phyloP scores from a whole-genome alignment of 2,888 invertebrate species.

The Eledona agricola region DNA sequence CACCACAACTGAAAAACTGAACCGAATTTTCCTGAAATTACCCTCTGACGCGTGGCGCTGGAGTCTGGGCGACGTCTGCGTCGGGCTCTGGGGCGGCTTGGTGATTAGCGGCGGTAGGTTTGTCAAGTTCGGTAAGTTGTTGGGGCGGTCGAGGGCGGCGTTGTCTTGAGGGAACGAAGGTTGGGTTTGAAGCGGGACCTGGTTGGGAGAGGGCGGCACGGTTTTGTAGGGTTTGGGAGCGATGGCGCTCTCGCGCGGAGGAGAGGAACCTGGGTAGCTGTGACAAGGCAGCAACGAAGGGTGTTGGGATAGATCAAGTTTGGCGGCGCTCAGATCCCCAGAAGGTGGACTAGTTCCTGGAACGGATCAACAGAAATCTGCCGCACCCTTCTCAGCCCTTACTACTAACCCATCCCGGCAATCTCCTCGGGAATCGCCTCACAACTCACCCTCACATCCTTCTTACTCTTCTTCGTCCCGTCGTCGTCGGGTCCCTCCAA shows the following conservation, averaged over 20 bases:
- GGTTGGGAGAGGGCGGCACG: constrained; percentile 64
- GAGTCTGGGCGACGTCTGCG: constrained; percentile 67
- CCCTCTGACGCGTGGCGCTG: constrained; percentile 54
- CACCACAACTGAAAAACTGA: no score
- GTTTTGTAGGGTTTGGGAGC: constrained; percentile 56
- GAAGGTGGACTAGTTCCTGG: constrained; percentile 73
- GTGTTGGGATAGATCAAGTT: constrained; percentile 54
- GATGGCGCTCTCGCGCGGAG: constrained; percentile 54
- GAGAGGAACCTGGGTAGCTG: constrained; percentile 64
- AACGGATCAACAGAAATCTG: neutral
- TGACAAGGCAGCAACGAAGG: constrained; percentile 63
- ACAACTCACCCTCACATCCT: constrained; percentile 85
- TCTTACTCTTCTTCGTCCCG: constrained; percentile 70
- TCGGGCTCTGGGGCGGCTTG: constrained; percentile 74
- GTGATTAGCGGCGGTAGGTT: constrained; percentile 57
- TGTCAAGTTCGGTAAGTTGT: constrained; percentile 48
- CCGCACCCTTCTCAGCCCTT: neutral
- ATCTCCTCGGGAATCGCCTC: constrained; percentile 93
- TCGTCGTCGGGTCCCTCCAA: constrained; percentile 53
- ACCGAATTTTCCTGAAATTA: constrained; percentile 17
- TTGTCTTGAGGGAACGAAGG: constrained; percentile 41
- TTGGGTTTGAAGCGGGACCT: constrained; percentile 22
- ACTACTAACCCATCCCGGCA: constrained; percentile 66
- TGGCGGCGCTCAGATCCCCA: constrained; percentile 51
- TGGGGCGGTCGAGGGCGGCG: constrained; percentile 43